Evolutionary conservation across 2,888 invertebrate species (phyloP), one percentile per base, ranked within the genome.

Genomic region (Leucoptera coffeella): DNA sequence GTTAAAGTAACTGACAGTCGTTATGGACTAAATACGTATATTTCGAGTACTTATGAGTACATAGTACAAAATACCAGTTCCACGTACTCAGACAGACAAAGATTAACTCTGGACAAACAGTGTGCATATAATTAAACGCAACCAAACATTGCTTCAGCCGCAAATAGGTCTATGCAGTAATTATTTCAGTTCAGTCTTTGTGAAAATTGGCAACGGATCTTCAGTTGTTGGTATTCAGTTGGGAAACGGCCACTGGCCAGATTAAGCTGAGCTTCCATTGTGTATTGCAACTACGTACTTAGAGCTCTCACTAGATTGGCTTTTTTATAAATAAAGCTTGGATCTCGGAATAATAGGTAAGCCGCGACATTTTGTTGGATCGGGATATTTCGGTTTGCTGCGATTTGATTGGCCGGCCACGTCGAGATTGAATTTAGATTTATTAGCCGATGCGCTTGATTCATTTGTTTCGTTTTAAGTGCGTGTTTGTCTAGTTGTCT

Each of bases 171-270:
- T 55, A 51, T 58, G 61, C 61, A 64, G 61, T 52, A 65, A 67
- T 69, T 67, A 69, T 69, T 69, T 67, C 64, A 62, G 67, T 51
- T 56, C 60, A 59, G 67, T 65, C 69, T 69, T 69, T 69, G 64
- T 64, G 65, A 67, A 69, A 67, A 67, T 69, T 69, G 69, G 69
- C 67, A 69, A 59, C 57, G 53, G 60, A 61, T 59, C 60, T 62
- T 60, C 60, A 58, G 53, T 56, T 51, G 49, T 48, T 44, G 67
- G 62, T 56, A 69, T 69, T 65, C 64, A 50, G 64, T 67, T 67
- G 67, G 48, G 67, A 69, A 69, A 69, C 61, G 47, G 59, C 59
- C 58, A 60, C 57, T 40, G n/a, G n/a, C n/a, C n/a, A n/a, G n/a
- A n/a, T n/a, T n/a, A n/a, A n/a, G n/a, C n/a, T n/a, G n/a, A n/a